Evolutionary conservation across 2,113 vertebrate species (phyloP), one percentile per base, ranked within the genome.

Genomic region (Dasyprocta punctata): DNA sequence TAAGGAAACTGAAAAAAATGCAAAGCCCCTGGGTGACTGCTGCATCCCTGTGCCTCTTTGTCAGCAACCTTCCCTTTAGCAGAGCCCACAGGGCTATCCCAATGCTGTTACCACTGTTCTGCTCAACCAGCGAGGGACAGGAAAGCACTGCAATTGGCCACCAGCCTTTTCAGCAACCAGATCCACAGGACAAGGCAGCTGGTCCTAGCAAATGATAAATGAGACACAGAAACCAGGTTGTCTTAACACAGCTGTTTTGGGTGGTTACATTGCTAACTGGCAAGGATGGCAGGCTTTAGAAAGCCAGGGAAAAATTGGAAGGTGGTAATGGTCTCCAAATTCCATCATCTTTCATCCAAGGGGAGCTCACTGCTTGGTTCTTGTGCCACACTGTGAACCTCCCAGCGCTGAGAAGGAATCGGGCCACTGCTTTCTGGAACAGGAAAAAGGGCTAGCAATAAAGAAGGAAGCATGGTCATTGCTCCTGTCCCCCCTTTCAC

Each of bases 1-100:
- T 92, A 96, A 52, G 84, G 38, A 91, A 92, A 47, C 63, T 24
- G 86, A 95, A 95, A 80, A 71, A 82, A 80, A 96, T 95, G 12
- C 0, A 3, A 78, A 82, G 22, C 41, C 49, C 90, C 54, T 20
- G 94, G n/a, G 73, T 28, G 0, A 94, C 96, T 82, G 93, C 82
- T 69, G 88, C 78, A 65, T 87, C 95, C 96, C 38, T 77, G 33
- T 63, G 78, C 11, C 20, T 90, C 44, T 33, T 73, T 54, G 71
- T 71, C 82, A 52, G 30, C 0, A 7, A 16, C 17, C 24, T 33
- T 8, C 30, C 28, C 67, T 3, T 0, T 63, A n/a, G 3, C 60
- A 16, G n/a, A 47, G 49, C 28, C 85, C 60, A 33, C 44, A 95
- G 61, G 94, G 88, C 85, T 63, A 71, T 58, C 69, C 13, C 0